phyloP scores from a whole-genome alignment of 2,113 vertebrate genomes.

The Cyanocitta stelleri region DNA sequence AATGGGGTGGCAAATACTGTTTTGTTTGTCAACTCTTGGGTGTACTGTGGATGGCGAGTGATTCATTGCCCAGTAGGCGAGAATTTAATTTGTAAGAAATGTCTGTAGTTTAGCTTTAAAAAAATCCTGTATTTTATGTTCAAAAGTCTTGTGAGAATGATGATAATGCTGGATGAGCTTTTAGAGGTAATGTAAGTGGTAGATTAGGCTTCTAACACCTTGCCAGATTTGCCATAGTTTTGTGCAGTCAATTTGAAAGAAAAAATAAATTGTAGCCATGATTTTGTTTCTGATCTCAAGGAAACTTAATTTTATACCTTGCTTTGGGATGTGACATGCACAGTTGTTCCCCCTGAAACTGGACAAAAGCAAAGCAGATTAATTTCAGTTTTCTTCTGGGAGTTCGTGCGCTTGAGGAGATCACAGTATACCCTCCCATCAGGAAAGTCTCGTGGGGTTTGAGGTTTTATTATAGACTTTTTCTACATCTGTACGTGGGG shows the following conservation, averaged over 20 bases:
- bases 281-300: background rate
- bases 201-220: background rate
- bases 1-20: background rate
- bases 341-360: background rate
- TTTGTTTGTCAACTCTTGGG: background rate
- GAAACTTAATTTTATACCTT: background rate
- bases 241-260: background rate
- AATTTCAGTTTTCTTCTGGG: background rate
- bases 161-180: background rate
- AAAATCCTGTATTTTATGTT: background rate
- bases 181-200: background rate
- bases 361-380: background rate
- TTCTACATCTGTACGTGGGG: background rate
- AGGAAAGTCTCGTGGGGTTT: background rate
- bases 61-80: background rate
- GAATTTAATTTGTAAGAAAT: background rate
- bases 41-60: background rate
- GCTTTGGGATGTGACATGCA: background rate
- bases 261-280: background rate
- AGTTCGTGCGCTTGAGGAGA: background rate
- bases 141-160: background rate
- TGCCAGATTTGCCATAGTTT: background rate
- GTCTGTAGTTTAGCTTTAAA: background rate
- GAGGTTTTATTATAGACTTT: background rate
- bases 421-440: background rate